Evolutionary conservation across 2,113 vertebrate species (phyloP), one percentile per base, ranked within the genome.

Genomic region (Anarhynchus alexandrinus): DNA sequence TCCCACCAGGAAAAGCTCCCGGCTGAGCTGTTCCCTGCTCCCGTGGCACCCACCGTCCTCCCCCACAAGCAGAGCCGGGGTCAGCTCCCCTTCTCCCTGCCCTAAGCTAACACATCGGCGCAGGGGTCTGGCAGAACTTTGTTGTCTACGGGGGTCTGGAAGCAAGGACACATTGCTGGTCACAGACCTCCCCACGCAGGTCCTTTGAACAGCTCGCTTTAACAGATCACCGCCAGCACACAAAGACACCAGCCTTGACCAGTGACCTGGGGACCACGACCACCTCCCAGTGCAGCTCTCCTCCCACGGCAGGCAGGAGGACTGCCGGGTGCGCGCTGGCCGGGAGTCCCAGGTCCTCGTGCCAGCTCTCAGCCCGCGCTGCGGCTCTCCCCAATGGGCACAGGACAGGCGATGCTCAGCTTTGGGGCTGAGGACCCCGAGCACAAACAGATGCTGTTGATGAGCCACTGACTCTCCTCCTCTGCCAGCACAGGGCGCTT

Each of bases 291-390:
- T 10, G 9, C 77, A 59, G 32, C 40, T 40, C 52, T 27, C 4
- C 19, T 23, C 66, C 38, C 18, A 12, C 12, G 23, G 22, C 12
- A 3, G 49, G 49, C 49, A 51, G 12, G 49, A 23, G 36, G 11
- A 58, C 16, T 38, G 52, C 29, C 1, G 1, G 29, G 14, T 4
- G 18, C 1, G 1, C 0, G 1, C 21, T 25, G 43, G 9, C 26
- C 51, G 1, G 2, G 40, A 65, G 42, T 3, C 27, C 30, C 32
- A 7, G 1, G 32, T 6, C 36, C 23, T 4, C 1, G 1, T 4
- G 54, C 14, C 74, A n/a, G 58, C 32, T 42, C 67, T 36, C 54
- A 57, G 20, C 36, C 61, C 16, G 36, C 0, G 2, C 59, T 3
- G 5, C 2, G 0, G 20, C 84, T 27, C 64, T 61, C 26, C 59